Evolutionary conservation across 2,113 vertebrate genomes (phyloP), one percentile per base, ranked within the genome.

Genomic region (Ailurus styani): DNA sequence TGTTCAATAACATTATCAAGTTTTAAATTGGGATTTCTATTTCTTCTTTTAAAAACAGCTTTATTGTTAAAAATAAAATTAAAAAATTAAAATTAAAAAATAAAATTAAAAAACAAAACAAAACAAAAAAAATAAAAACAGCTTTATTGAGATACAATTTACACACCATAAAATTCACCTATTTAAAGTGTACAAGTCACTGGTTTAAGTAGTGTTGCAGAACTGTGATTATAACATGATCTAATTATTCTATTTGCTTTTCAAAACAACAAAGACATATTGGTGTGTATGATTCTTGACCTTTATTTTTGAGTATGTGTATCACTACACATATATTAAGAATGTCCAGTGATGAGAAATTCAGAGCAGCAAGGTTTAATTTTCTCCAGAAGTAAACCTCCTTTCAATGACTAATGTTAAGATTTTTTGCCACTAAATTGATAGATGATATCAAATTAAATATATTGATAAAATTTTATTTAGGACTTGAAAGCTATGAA

Each of bases 381-480:
- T 95, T 95, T 89, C 23, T 37, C 25, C 34, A 94, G n/a, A 60
- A 91, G 27, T 57, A 73, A 91, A 82, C 37, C 50, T 90, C 37
- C 50, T 90, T 55, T 37, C n/a, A 42, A 3, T 95, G 68, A 95
- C 68, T 95, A 89, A 96, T 75, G 66, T 90, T 89, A 52, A 96
- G 23, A 79, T 87, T 54, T 83, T 95, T 93, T 94, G 45, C 52
- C 79, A 20, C 54, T 96, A 96, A 96, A 70, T 62, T 96, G 89
- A 96, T 96, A 66, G 70, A 96, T 95, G 60, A 57, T 91, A 96
- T 83, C 57, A 96, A 94, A 29, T 34, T 96, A 93, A 90, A 87
- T 87, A 87, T 72, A 96, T 42, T 94, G 87, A 96, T 85, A 95
- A 87, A 75, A 85, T 96, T 98, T 91, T 96, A 97, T 92, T 87